phyloP scores from a whole-genome alignment of 1,140 invertebrate genomes.

The Drosophila orena region DNA sequence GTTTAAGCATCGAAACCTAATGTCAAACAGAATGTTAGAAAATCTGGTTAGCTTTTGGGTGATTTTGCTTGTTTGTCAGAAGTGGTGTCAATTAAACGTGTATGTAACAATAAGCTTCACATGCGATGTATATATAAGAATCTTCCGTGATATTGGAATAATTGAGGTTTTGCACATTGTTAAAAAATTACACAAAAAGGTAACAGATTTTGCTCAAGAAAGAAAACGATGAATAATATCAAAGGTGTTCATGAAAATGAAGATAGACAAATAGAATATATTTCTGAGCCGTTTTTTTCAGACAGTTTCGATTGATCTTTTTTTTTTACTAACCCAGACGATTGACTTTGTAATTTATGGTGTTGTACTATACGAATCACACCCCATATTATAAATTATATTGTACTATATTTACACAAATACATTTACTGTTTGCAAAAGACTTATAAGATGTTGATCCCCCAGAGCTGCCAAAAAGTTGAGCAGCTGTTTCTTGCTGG shows the following conservation, averaged over 20 bases:
- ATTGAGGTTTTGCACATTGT: conserved; percentile 11
- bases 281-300: conserved; percentile 9
- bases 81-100: conserved; percentile 26
- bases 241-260: background rate
- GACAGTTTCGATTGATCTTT: background rate
- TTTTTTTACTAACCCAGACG: conserved; percentile 14
- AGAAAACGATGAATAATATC: too few relatives aligned
- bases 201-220: conserved; percentile 8
- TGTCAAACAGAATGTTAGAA: too few relatives aligned
- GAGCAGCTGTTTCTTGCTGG: conserved; percentile 25
- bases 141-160: conserved; percentile 17
- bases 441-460: conserved; percentile 7
- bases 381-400: conserved; percentile 6
- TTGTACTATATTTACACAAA: conserved; percentile 41
- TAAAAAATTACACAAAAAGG: conserved; percentile 13
- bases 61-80: too few relatives aligned
- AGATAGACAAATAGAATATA: background rate
- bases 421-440: conserved; percentile 33
- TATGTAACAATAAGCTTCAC: background rate
- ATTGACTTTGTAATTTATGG: conserved; percentile 10
- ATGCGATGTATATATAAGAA: conserved; percentile 10
- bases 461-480: conserved; percentile 14
- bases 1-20: too few relatives aligned
- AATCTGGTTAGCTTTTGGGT: too few relatives aligned
- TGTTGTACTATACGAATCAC: background rate